phyloP scores from a whole-genome alignment of 2,797 vertebrate genomes.

The Remorina albescens region DNA sequence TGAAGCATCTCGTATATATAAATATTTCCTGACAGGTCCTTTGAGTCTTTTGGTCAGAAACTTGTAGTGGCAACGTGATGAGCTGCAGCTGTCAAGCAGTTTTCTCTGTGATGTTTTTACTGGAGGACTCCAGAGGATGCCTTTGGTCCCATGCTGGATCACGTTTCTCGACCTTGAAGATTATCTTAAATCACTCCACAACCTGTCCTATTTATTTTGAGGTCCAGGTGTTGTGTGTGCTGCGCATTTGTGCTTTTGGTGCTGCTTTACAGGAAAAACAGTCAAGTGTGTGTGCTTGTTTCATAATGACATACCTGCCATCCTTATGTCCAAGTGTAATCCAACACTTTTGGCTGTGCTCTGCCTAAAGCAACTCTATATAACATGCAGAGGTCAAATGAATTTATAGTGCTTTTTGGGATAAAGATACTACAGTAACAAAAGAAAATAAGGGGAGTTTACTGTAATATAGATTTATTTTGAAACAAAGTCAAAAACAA shows the following conservation, averaged over 20 bases:
- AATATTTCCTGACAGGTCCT: background rate
- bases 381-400: constrained; percentile 66
- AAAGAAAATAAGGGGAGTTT: background rate
- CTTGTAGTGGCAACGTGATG: background rate
- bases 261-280: constrained; percentile 29
- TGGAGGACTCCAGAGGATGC: constrained; percentile 65
- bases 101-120: constrained; percentile 71
- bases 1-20: background rate
- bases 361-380: constrained; percentile 60
- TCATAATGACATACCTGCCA: constrained; percentile 43
- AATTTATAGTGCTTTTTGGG: background rate
- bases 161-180: constrained; percentile 64
- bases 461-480: constrained; percentile 7
- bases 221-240: constrained; percentile 48
- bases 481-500: background rate
- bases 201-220: constrained; percentile 49
- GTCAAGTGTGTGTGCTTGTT: constrained; percentile 20
- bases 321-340: constrained; percentile 48
- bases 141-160: constrained; percentile 65
- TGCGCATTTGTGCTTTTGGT: constrained; percentile 2
- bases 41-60: background rate
- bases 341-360: constrained; percentile 59
- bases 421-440: background rate
- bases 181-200: constrained; percentile 63
- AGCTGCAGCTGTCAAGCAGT: constrained; percentile 66